These are phyloP conservation scores for Molanna angustata DNA, from an alignment of 2,888 invertebrate species.

Conservation along the genomic window DNA sequence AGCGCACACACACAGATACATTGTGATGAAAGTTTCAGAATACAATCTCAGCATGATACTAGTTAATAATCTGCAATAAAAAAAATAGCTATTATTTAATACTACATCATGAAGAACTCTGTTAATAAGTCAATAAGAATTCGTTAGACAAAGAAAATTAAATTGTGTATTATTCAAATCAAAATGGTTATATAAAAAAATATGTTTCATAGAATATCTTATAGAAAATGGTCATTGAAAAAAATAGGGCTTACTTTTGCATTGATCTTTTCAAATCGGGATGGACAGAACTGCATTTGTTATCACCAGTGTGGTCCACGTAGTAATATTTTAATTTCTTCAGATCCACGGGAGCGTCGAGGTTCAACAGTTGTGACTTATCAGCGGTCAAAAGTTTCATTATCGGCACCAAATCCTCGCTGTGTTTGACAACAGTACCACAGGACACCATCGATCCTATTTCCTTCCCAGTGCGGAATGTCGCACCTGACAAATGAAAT, in stretches of 20 bases:
- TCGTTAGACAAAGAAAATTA: too few relatives aligned
- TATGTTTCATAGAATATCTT: not conserved
- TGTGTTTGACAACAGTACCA: conserved; percentile 79
- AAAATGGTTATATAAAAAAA: not conserved
- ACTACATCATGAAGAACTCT: not conserved
- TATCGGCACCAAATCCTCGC: conserved; percentile 76
- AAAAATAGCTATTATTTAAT: too few relatives aligned
- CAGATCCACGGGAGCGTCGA: conserved; percentile 62
- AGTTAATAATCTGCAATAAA: too few relatives aligned
- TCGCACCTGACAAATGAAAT: conserved; percentile 60
- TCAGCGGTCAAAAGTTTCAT: conserved; percentile 63
- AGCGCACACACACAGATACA: too few relatives aligned
- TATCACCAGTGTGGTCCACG: conserved; percentile 71
- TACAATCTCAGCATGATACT: too few relatives aligned
- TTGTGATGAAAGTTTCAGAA: too few relatives aligned
- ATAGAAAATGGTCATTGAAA: not conserved
- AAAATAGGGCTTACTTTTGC: conserved; percentile 46
- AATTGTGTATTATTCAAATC: too few relatives aligned
- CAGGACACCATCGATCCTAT: conserved; percentile 75
- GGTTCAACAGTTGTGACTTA: conserved; percentile 51
- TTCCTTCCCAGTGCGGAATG: conserved; percentile 65
- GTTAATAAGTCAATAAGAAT: not conserved
- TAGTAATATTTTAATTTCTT: conserved; percentile 72
- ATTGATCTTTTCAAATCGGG: conserved; percentile 64
- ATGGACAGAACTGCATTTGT: conserved; percentile 68